Evolutionary conservation across 2,113 vertebrate species (phyloP), one percentile per base, ranked within the genome.

Genomic region (Dipodomys spectabilis): DNA sequence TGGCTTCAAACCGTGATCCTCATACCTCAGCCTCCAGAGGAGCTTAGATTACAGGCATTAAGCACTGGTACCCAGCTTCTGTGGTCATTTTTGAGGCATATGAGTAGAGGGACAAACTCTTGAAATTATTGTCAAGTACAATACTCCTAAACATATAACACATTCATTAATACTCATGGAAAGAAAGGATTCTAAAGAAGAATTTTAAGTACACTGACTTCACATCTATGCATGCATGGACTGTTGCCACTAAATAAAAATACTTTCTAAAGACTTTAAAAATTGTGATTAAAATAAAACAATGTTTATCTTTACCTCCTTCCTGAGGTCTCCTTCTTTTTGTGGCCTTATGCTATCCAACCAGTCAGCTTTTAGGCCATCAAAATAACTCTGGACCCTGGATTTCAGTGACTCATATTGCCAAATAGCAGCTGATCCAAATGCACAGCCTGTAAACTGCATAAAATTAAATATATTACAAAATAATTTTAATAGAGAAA

Each of bases 361-460:
- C 99, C 99, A 99, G 93, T 99, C 99, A 0, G 98, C 98, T 82
- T 98, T 98, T 64, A 98, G 93, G 32, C 98, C 98, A 88, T 99
- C 98, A 1, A 99, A 99, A 93, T 99, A 99, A 95, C 96, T 98
- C 97, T 99, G 99, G 53, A 99, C 98, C 1, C 98, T 98, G 5
- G 98, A 98, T 97, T 99, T 99, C 73, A 99, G 97, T 5, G 98
- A 98, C 96, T 99, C 99, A 62, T 99, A 99, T 94, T 99, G 99
- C 99, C 99, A 99, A 97, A 99, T 98, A 82, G 99, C 99, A 15
- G 99, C 99, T 2, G 98, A 96, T 23, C 98, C 99, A 83, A 99
- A 99, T 68, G 98, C 98, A 82, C 99, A 99, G 96, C 99, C 99
- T 99, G 99, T 99, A 97, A 99, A 99, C 99, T 99, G 93, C 0